Evolutionary conservation across 1,140 invertebrate species (phyloP).

Genomic region (Drosophila pachea): DNA sequence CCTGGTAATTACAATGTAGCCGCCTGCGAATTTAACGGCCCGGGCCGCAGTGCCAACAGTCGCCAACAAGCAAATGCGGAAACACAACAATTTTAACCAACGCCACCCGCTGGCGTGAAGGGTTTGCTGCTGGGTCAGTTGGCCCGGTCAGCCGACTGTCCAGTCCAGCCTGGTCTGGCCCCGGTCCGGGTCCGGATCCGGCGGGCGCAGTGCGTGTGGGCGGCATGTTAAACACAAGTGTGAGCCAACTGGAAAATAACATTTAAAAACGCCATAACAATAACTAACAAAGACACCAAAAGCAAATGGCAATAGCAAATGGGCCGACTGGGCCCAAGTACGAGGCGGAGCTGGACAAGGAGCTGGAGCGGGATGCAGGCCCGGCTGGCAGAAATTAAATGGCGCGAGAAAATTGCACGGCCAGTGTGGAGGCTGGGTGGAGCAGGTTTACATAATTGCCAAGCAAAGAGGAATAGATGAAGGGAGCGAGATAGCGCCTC

Average conservation of each 20-base stretch:
- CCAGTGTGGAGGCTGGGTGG: conserved; percentile 61
- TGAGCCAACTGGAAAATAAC: conserved; percentile 78
- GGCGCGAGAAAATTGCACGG: conserved; percentile 76
- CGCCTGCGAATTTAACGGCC: conserved; percentile 76
- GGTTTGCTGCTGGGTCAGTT: conserved; percentile 44
- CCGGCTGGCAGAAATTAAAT: conserved; percentile 65
- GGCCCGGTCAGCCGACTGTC: conserved; percentile 31
- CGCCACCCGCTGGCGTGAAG: conserved; percentile 21
- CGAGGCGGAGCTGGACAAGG: conserved; percentile 17
- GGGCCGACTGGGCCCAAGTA: conserved; percentile 20
- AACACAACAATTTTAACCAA: conserved; percentile 53
- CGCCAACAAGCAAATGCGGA: conserved; percentile 57
- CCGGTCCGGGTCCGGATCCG: conserved; percentile 19
- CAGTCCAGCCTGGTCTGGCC: conserved; percentile 59
- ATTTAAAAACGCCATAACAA: conserved; percentile 76
- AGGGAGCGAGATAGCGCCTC: conserved; percentile 15
- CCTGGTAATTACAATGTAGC: conserved; percentile 74
- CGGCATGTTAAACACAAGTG: conserved; percentile 72
- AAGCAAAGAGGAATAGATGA: conserved; percentile 28
- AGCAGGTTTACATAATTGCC: conserved; percentile 74
- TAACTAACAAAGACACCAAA: conserved; percentile 77
- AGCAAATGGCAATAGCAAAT: conserved; percentile 73
- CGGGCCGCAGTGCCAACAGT: conserved; percentile 39
- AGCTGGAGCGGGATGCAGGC: conserved; percentile 21
- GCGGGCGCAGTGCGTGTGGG: conserved; percentile 41